phyloP scores from a whole-genome alignment of 2,888 invertebrate species.

The Julus scanicus region DNA sequence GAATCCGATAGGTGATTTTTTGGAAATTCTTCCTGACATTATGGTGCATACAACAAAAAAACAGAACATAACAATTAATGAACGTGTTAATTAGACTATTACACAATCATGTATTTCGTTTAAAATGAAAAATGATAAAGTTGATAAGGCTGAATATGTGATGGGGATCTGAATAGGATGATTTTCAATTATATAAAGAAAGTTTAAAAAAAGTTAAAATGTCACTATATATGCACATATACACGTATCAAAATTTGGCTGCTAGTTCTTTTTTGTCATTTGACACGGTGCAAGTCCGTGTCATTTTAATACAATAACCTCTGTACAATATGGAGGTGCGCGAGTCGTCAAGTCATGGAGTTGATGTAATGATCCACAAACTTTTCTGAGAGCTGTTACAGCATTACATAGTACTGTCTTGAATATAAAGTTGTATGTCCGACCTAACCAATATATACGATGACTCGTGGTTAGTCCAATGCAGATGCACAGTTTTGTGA shows the following conservation, averaged over 20 bases:
- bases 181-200: conserved; percentile 47
- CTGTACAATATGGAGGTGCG: neutral
- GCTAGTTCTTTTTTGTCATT: neutral
- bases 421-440: neutral
- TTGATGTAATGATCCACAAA: neutral
- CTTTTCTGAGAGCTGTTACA: neutral
- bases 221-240: conserved; percentile 43
- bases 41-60: conserved; percentile 32
- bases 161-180: conserved; percentile 39
- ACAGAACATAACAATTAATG: conserved; percentile 16
- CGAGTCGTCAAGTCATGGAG: neutral
- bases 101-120: conserved; percentile 7
- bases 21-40: neutral
- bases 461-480: too few relatives aligned
- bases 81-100: conserved; percentile 42
- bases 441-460: neutral
- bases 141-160: conserved; percentile 32
- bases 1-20: neutral
- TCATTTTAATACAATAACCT: neutral
- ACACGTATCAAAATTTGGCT: conserved; percentile 47
- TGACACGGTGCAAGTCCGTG: conserved; percentile 8
- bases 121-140: neutral
- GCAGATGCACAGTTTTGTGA: neutral
- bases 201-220: conserved; percentile 43
- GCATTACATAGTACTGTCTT: neutral